These are phyloP conservation scores for Paratilapia polleni DNA, from an alignment of 2,113 vertebrate genomes.

Conservation along the genomic window DNA sequence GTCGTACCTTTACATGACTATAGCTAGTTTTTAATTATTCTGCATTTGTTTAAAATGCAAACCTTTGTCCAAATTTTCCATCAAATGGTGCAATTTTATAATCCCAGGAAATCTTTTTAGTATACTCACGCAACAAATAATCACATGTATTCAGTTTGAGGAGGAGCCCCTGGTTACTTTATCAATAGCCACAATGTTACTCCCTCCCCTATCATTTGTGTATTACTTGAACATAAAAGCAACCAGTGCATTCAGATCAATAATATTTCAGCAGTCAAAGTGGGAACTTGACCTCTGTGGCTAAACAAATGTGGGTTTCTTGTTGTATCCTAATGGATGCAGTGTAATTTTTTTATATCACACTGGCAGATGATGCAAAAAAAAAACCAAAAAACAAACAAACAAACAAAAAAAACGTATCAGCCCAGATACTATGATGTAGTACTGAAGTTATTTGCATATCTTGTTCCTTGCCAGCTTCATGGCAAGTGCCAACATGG, in stretches of 20 bases:
- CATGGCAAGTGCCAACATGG: neutral
- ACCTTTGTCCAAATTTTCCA: neutral
- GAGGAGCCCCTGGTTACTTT: no score
- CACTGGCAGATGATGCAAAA: slow-evolving; percentile 2
- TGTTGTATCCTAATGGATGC: neutral
- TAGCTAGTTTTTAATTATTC: neutral
- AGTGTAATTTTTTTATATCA: slow-evolving; percentile 1
- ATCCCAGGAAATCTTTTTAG: no score
- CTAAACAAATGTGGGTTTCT: slow-evolving; percentile 22
- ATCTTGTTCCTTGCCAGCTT: neutral
- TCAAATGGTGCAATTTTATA: no score
- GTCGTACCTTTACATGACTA: neutral
- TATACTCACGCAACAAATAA: no score
- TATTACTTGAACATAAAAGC: slow-evolving; percentile 8
- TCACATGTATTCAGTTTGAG: no score
- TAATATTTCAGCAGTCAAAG: slow-evolving; percentile 38
- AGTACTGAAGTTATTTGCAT: neutral
- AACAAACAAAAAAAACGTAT: neutral
- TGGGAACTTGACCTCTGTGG: slow-evolving; percentile 21
- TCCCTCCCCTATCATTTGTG: neutral
- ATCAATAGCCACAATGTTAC: no score
- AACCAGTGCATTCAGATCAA: slow-evolving; percentile 32
- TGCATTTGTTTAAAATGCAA: neutral
- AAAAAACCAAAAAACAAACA: no score
- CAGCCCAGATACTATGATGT: neutral